Conservation (phyloP, 2,113 vertebrate species). For the Bungarus multicinctus region DNA sequence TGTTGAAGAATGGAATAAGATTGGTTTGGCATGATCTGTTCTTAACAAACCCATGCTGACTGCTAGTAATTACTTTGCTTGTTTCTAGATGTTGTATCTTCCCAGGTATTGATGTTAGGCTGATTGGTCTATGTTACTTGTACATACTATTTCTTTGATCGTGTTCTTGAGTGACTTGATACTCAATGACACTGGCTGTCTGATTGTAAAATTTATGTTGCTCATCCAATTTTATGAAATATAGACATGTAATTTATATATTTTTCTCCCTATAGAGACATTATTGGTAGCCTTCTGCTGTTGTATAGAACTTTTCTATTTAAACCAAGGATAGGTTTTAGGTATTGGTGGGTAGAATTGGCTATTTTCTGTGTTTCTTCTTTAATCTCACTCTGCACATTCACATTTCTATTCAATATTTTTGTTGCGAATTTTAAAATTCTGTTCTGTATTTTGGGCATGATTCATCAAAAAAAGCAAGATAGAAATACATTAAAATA, state of each 20-base stretch:
- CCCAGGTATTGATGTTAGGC: too few species aligned
- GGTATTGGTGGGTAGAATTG: background rate
- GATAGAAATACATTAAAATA: background rate
- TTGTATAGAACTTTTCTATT: background rate
- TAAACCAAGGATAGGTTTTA: background rate
- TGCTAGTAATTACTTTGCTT: too few species aligned
- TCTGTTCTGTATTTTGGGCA: background rate
- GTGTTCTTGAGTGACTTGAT: background rate
- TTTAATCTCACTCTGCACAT: background rate
- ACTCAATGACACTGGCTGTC: background rate
- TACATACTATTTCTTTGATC: accelerated
- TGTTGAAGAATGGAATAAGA: too few species aligned
- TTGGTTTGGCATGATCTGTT: too few species aligned
- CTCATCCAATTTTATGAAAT: background rate
- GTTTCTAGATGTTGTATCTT: too few species aligned
- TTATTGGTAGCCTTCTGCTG: background rate
- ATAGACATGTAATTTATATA: background rate
- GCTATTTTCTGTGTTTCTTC: background rate
- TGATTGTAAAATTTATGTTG: background rate
- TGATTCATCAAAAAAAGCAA: background rate
- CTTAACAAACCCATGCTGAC: too few species aligned
- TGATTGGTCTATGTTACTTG: background rate
- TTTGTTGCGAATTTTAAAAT: background rate
- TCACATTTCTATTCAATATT: background rate
- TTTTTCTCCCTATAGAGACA: background rate